Percentiles rank a stretch among this genome's conserved stretches.
Evolutionary conservation across 2,888 invertebrate genomes (phyloP).

Genomic region (Drosophila multiciliata): DNA sequence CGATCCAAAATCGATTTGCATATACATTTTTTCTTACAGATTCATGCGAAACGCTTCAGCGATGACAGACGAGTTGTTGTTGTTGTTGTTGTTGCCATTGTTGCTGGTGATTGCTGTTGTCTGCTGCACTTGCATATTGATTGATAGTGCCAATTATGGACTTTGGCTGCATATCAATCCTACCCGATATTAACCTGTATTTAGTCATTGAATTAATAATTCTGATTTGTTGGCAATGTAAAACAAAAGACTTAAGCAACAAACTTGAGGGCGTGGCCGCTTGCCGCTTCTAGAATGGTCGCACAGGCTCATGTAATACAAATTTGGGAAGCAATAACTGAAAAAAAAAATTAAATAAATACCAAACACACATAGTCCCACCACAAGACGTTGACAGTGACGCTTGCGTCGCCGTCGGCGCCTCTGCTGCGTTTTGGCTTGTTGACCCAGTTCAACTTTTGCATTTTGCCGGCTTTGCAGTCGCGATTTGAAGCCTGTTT

Average conservation of each 20-base stretch:
- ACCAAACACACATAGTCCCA: slow-evolving; percentile 9
- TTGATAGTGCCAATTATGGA: slow-evolving; percentile 43
- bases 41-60: slow-evolving; percentile 21
- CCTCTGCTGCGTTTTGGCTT: slow-evolving; percentile 75
- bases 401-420: slow-evolving; percentile 34
- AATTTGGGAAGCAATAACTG: slow-evolving; percentile 12
- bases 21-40: slow-evolving; percentile 40
- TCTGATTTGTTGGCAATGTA: slow-evolving; percentile 2
- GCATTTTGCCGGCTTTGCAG: slow-evolving; percentile 82
- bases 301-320: slow-evolving; percentile 16
- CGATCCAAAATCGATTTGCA: slow-evolving; percentile 63
- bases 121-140: slow-evolving; percentile 50
- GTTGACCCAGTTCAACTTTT: slow-evolving; percentile 84
- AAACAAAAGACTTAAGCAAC: slow-evolving; percentile 76
- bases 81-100: slow-evolving; percentile 4
- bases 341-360: slow-evolving; percentile 5
- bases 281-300: slow-evolving; percentile 28
- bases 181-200: slow-evolving; percentile 44
- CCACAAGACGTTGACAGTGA: slow-evolving; percentile 33
- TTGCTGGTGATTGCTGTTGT: slow-evolving; percentile 13
- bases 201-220: slow-evolving; percentile 26
- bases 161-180: slow-evolving; percentile 20
- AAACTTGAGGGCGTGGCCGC: slow-evolving; percentile 45
- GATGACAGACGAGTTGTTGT: slow-evolving; percentile 24
- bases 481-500: slow-evolving; percentile 67